Evolutionary conservation across 1,140 invertebrate species (phyloP).

Genomic region (Hypsibius dujardini): DNA sequence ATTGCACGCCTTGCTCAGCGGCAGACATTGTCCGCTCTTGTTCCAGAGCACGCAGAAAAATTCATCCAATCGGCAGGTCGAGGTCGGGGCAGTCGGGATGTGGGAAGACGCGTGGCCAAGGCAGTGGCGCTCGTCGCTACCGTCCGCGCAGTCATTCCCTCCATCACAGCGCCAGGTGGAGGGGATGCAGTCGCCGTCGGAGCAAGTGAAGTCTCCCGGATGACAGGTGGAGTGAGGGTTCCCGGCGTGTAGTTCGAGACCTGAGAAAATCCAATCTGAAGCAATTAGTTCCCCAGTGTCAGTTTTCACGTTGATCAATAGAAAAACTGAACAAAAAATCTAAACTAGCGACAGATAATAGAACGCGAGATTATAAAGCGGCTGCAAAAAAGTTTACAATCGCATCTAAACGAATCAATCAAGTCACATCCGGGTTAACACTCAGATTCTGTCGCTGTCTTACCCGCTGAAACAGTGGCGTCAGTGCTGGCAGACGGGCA

Average conservation of each 20-base stretch:
- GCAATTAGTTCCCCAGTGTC: too few species aligned
- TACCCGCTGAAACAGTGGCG: too few species aligned
- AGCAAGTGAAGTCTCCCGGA: constrained; percentile 14
- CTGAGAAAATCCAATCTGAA: too few species aligned
- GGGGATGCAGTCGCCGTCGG: constrained; percentile 21
- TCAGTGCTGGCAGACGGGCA: neutral
- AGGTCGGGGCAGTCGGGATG: too few species aligned
- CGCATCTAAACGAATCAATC: too few species aligned
- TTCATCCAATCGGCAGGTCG: neutral
- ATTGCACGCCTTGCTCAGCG: constrained; percentile 3
- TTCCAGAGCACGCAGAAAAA: neutral
- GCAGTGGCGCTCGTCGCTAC: constrained; percentile 20
- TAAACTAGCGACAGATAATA: too few species aligned
- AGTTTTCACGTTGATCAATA: too few species aligned
- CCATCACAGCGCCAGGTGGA: constrained; percentile 17
- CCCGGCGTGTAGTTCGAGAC: too few species aligned
- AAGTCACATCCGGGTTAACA: too few species aligned
- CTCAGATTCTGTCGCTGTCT: too few species aligned
- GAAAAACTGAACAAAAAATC: too few species aligned
- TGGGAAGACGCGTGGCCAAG: neutral
- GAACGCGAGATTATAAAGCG: too few species aligned
- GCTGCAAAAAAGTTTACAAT: neutral
- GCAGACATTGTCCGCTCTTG: neutral
- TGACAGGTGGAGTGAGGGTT: neutral
- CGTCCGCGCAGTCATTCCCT: constrained; percentile 20